Base-by-base conservation (phyloP, 2,888 invertebrate genomes). In the Idaea biselata region DNA sequence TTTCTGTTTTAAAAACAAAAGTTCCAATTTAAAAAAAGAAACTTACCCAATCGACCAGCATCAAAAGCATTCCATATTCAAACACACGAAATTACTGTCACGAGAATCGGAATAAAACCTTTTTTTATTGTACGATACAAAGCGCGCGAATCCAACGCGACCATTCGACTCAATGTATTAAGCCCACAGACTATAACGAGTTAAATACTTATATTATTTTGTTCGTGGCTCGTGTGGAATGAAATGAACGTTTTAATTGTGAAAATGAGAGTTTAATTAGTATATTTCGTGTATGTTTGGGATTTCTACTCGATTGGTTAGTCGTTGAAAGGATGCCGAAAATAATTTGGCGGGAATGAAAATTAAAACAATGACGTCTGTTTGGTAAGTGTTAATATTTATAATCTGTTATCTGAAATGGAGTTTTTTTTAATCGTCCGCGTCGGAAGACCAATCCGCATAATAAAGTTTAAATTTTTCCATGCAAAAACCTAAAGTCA, bases 121-220 rank as follows among this genome's bases (percentile, higher is more conserved):
- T 63, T 65, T 66, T 60, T 60, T 62, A 58, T 64, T 63, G 66
- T 62, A 60, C 58, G 62, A 64, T 64, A 59, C 64, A 65, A 69
- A 70, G 70, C 79, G 80, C 75, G 73, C 72, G 77, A 67, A 67
- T 72, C 58, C 73, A 61, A 64, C 72, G 65, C 75, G 70, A 75
- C 70, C 78, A 64, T 59, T 60, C 70, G 64, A 32, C 71, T 71
- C 78, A 80, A 77, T 81, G 79, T 73, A 70, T 71, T 66, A 72
- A 66, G 68, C 59, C 69, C 63, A 67, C 68, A 63, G 72, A 66
- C 65, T 71, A 66, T 73, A 75, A 74, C 75, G 75, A 71, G 73
- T 80, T 80, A 79, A 79, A 80, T 80, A 81, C 74, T 73, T 73
- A 75, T 58, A 58, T 63, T 63, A 60, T 64, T 64, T 64, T 64